phyloP scores from a whole-genome alignment of 2,113 vertebrate species.

The Cephalopholis sonnerati region DNA sequence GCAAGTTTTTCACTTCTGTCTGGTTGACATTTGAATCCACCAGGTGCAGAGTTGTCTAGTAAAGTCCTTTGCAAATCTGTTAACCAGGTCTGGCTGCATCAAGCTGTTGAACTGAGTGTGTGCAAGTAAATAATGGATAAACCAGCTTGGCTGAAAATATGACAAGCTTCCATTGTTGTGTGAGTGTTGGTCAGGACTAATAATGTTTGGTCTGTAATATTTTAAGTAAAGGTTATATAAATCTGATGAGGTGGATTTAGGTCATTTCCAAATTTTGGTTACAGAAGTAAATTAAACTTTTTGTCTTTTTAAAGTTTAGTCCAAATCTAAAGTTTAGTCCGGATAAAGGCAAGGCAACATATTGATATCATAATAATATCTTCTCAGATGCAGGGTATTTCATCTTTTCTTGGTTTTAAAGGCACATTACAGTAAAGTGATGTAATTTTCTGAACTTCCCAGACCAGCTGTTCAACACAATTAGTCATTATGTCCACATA shows the following conservation, averaged over 20 bases:
- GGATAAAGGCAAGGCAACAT: no score
- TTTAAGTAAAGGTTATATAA: not conserved
- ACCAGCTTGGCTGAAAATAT: not conserved
- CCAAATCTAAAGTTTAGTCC: no score
- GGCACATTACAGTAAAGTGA: no score
- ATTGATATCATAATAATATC: no score
- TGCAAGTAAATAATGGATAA: constrained; percentile 2
- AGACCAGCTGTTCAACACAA: no score
- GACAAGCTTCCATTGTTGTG: not conserved
- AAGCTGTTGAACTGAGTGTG: not conserved
- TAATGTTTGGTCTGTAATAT: not conserved
- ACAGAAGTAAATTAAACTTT: not conserved
- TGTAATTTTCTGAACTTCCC: no score
- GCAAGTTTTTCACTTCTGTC: constrained; percentile 19
- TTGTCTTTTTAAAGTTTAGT: not conserved
- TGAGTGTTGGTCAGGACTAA: not conserved
- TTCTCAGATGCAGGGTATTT: no score
- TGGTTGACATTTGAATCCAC: constrained; percentile 25
- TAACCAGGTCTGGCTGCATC: constrained; percentile 7
- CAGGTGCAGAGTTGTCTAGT: constrained; percentile 27
- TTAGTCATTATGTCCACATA: no score
- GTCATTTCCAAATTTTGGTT: not conserved
- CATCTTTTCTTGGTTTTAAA: no score
- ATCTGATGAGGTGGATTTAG: not conserved
- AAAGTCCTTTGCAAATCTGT: constrained; percentile 17